Evolutionary conservation across 2,797 vertebrate genomes (phyloP), one percentile per base, ranked within the genome.

Genomic region (Eulemur coronatus): DNA sequence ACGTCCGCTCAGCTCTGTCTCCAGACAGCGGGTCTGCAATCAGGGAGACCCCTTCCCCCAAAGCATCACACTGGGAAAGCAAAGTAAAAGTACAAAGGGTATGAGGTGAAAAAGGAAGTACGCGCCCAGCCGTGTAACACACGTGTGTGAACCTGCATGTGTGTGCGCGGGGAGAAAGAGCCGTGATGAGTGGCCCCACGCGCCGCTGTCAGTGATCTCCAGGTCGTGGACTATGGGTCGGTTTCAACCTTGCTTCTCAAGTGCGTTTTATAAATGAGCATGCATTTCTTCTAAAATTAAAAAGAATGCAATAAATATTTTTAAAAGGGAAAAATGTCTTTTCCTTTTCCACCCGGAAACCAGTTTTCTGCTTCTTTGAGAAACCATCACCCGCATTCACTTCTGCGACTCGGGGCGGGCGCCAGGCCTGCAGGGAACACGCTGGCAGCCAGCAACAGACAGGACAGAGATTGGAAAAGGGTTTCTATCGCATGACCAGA

Each of bases 131-230:
- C 10, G 9, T n/a, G 46, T 55, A 26, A 17, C 52, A 22, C 8
- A 9, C 1, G 22, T 15, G 43, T 26, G 12, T 15, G 57, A 43
- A 38, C 28, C 24, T 18, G 17, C 7, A 46, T 0, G 17, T 1
- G 17, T 1, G 24, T 0, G 10, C 2, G 1, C 0, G 1, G 7
- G 46, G 22, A 22, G 11, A 4, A 13, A 6, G 76, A 2, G 1
- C 61, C 0, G 4, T 15, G n/a, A 35, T 63, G 30, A 7, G 33
- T 12, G 14, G 35, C 24, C 50, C 24, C 26, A 6, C 0, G 5
- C 2, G 28, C 20, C 9, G 2, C 14, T 17, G 0, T 48, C 20
- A 6, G 48, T 26, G 26, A n/a, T 22, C 33, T 52, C 73, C 18
- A 55, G 43, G 52, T 4, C 3, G 28, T 15, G 26, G 52, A 72